These are phyloP conservation scores for Balaeniceps rex DNA, from an alignment of 2,113 vertebrate genomes.

Conservation along the genomic window DNA sequence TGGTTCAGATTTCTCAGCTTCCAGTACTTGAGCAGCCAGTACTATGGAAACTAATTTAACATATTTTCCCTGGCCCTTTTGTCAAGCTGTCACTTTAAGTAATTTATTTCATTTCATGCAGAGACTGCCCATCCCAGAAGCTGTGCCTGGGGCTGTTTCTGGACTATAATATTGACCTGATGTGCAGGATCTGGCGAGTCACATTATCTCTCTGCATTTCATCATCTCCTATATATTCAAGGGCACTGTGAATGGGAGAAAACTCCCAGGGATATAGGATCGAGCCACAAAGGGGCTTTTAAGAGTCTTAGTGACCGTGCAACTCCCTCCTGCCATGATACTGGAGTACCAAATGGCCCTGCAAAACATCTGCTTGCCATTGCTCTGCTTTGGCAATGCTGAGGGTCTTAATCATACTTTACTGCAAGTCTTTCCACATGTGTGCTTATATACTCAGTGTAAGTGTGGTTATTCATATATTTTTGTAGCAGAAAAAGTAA, in stretches of 20 bases:
- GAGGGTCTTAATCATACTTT: conserved; percentile 10
- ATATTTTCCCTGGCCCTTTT: background rate
- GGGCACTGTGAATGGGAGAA: background rate
- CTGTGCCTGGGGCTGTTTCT: background rate
- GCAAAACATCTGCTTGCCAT: background rate
- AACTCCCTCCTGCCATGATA: background rate
- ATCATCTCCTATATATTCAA: background rate
- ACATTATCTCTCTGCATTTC: background rate
- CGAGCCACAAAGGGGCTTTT: background rate
- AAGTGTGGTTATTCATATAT: background rate
- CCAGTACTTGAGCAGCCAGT: background rate
- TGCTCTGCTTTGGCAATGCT: background rate
- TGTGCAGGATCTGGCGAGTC: background rate
- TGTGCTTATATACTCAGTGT: background rate
- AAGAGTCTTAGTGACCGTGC: background rate
- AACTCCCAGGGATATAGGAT: rapidly evolving
- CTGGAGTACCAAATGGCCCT: background rate
- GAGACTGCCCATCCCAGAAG: background rate
- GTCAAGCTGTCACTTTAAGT: background rate
- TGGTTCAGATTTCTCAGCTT: background rate
- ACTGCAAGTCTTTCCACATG: background rate
- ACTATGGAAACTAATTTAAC: background rate
- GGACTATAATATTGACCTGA: background rate
- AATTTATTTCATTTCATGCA: background rate
- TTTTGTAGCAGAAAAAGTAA: background rate